Percentiles rank a stretch among this genome's conserved stretches.
Evolutionary conservation across 2,888 invertebrate genomes (phyloP).

Genomic region (Argyresthia albistria): DNA sequence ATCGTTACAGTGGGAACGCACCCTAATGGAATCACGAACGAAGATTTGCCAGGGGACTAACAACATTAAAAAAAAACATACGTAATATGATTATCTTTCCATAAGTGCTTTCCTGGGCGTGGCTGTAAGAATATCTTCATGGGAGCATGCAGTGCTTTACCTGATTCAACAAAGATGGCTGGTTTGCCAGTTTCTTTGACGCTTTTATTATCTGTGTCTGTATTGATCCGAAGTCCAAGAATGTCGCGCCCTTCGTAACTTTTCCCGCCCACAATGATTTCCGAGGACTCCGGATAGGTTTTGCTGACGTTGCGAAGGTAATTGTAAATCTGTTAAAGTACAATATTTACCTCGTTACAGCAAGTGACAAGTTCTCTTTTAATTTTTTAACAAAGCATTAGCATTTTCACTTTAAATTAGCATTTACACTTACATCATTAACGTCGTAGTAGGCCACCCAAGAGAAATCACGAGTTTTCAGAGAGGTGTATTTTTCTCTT

Average conservation of each 20-base stretch:
- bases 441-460: conserved; percentile 76
- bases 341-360: neutral
- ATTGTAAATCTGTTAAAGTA: conserved; percentile 54
- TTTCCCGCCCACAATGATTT: conserved; percentile 64
- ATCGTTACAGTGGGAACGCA: too few species aligned
- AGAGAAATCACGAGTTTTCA: conserved; percentile 44
- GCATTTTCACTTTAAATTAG: neutral
- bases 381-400: neutral
- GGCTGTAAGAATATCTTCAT: too few species aligned
- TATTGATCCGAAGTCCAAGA: conserved; percentile 68
- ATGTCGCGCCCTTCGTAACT: conserved; percentile 74
- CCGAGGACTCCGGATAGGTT: conserved; percentile 51
- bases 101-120: too few species aligned
- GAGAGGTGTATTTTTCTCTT: conserved; percentile 34
- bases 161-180: conserved; percentile 74
- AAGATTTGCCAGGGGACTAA: too few species aligned
- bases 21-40: too few species aligned
- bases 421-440: conserved; percentile 47
- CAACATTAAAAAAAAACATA: too few species aligned
- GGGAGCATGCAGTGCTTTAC: conserved; percentile 20
- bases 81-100: too few species aligned
- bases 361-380: neutral
- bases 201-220: conserved; percentile 29
- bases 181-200: conserved; percentile 49
- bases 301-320: conserved; percentile 62